Evolutionary conservation across 2,888 invertebrate genomes (phyloP).

Genomic region (Diaperis boleti): DNA sequence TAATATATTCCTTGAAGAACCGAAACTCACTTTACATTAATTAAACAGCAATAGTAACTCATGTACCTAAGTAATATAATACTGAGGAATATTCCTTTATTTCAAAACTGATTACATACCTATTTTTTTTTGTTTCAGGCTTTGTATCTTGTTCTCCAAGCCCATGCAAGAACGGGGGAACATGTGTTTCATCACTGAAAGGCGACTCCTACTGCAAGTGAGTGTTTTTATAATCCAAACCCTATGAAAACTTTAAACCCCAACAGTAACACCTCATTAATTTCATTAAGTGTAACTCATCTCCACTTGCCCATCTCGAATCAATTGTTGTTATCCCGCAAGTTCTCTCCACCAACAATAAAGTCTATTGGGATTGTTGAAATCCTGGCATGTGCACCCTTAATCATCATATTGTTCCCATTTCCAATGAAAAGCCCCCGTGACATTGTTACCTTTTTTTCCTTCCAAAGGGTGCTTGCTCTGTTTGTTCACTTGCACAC

Average conservation of each 20-base stretch:
- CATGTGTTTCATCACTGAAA: conserved; percentile 81
- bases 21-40: no score
- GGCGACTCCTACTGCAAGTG: conserved; percentile 92
- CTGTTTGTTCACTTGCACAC: conserved; percentile 30
- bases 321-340: conserved; percentile 13
- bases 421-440: conserved; percentile 11
- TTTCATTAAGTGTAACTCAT: conserved; percentile 5
- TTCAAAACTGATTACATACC: no score
- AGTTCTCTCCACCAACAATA: conserved; percentile 1
- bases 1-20: no score
- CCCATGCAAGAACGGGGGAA: conserved; percentile 91
- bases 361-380: conserved; percentile 11
- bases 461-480: conserved; percentile 8
- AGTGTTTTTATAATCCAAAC: conserved; percentile 67
- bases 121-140: conserved; percentile 72
- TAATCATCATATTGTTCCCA: conserved; percentile 30
- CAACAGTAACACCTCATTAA: conserved; percentile 18
- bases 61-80: no score
- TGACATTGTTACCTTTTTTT: conserved; percentile 29
- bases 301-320: conserved; percentile 16
- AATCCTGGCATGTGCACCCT: conserved; percentile 32
- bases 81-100: no score
- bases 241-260: conserved; percentile 1
- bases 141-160: conserved; percentile 90
- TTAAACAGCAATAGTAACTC: no score